phyloP scores from a whole-genome alignment of 2,888 invertebrate species.

The Linnaemya tessellans region DNA sequence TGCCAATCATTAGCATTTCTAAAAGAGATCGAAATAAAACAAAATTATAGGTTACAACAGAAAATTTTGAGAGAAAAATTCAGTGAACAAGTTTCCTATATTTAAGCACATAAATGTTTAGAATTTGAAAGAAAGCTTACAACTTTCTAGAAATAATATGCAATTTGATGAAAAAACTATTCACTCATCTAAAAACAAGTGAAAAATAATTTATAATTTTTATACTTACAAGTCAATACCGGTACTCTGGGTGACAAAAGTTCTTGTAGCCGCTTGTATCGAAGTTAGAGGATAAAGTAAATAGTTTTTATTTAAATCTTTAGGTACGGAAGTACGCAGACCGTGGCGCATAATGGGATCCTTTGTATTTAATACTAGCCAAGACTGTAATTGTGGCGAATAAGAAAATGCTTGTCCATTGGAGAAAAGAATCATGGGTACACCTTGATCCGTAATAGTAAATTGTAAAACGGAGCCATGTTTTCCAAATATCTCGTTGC shows the following conservation, averaged over 20 bases:
- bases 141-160: too few relatives aligned
- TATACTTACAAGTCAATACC: constrained; percentile 76
- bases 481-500: constrained; percentile 80
- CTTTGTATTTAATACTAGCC: constrained; percentile 86
- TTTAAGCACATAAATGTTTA: too few relatives aligned
- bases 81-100: too few relatives aligned
- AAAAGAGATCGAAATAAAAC: not conserved
- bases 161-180: not conserved
- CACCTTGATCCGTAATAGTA: constrained; percentile 88
- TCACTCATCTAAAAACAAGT: not conserved
- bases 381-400: constrained; percentile 89
- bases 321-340: constrained; percentile 82
- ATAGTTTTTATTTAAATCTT: constrained; percentile 80
- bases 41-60: not conserved
- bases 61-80: not conserved
- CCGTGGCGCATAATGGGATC: constrained; percentile 85
- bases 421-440: constrained; percentile 92
- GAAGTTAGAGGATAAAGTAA: constrained; percentile 81
- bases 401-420: constrained; percentile 94
- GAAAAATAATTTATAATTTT: not conserved
- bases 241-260: constrained; percentile 77
- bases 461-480: constrained; percentile 85
- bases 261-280: constrained; percentile 80
- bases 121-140: too few relatives aligned
- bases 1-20: constrained; percentile 82